Evolutionary conservation across 2,113 vertebrate genomes (phyloP).

Genomic region (Tor tambroides): DNA sequence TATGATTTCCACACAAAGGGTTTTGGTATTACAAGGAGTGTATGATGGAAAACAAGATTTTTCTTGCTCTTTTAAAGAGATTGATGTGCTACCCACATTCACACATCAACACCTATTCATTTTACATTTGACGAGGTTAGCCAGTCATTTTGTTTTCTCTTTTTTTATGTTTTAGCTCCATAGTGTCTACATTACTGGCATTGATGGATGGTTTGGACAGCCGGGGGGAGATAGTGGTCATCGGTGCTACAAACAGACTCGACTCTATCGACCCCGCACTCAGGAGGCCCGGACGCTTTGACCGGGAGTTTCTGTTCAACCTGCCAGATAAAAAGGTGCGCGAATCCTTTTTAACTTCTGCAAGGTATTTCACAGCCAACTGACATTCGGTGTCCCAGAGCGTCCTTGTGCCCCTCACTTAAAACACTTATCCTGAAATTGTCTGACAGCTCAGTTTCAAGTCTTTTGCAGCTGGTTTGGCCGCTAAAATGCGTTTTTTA

Average conservation of each 20-base stretch:
- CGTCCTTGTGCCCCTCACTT: neutral
- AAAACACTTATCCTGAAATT: neutral
- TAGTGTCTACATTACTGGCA: slow-evolving; percentile 97
- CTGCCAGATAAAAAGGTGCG: slow-evolving; percentile 94
- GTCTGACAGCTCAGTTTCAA: slow-evolving; percentile 19
- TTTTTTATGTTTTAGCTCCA: slow-evolving; percentile 79
- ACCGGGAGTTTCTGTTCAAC: slow-evolving; percentile 99
- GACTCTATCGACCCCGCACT: slow-evolving; percentile 99
- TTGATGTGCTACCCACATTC: neutral
- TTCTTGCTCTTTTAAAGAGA: neutral
- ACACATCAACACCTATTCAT: neutral
- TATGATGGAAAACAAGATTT: neutral
- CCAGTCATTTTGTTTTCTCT: neutral
- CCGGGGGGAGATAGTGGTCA: slow-evolving; percentile 98
- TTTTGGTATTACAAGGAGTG: neutral
- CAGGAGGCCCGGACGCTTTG: slow-evolving; percentile 99
- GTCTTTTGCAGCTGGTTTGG: neutral
- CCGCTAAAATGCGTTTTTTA: neutral
- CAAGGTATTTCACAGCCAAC: neutral
- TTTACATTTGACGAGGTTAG: neutral
- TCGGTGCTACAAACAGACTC: slow-evolving; percentile 99
- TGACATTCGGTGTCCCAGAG: neutral
- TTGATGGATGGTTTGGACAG: slow-evolving; percentile 99
- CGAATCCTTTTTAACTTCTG: neutral
- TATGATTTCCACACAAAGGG: neutral